Conservation (phyloP, 1,140 invertebrate genomes). For the Halesus radiatus region DNA sequence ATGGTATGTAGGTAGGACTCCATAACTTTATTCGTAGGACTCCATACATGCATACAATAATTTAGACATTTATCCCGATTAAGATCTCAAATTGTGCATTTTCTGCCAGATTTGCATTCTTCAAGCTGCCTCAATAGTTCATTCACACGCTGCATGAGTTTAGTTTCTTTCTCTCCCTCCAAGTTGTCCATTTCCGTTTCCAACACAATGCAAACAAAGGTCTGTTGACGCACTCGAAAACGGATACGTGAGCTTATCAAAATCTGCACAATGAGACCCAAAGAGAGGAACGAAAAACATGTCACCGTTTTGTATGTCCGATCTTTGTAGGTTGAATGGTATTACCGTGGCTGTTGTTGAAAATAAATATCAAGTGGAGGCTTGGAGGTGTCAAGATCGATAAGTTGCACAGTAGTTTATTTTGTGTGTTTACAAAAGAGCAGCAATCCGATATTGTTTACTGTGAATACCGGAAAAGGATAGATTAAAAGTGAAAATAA, state of each 20-base stretch:
- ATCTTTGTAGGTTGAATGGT: slow-evolving; percentile 8
- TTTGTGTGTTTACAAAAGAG: background rate
- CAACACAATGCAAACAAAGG: slow-evolving; percentile 1
- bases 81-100: background rate
- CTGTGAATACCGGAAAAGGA: background rate
- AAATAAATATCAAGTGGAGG: background rate
- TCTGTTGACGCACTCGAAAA: slow-evolving; percentile 1
- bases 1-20: too few relatives aligned
- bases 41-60: background rate
- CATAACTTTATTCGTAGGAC: too few relatives aligned
- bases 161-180: background rate
- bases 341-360: background rate
- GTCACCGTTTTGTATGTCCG: slow-evolving; percentile 3
- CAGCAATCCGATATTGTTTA: background rate
- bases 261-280: background rate
- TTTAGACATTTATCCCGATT: background rate
- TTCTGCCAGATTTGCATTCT: background rate
- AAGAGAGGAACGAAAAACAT: background rate
- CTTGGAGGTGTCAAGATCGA: slow-evolving; percentile 25
- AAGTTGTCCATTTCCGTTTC: slow-evolving; percentile 24
- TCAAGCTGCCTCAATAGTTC: background rate
- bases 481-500: too few relatives aligned
- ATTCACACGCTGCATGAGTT: background rate
- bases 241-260: slow-evolving; percentile 12
- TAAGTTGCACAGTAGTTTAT: slow-evolving; percentile 17